These are phyloP conservation scores for Epizoanthus illoricatus DNA, from an alignment of 92 coral and sea anemone genomes.

Conservation along the genomic window DNA sequence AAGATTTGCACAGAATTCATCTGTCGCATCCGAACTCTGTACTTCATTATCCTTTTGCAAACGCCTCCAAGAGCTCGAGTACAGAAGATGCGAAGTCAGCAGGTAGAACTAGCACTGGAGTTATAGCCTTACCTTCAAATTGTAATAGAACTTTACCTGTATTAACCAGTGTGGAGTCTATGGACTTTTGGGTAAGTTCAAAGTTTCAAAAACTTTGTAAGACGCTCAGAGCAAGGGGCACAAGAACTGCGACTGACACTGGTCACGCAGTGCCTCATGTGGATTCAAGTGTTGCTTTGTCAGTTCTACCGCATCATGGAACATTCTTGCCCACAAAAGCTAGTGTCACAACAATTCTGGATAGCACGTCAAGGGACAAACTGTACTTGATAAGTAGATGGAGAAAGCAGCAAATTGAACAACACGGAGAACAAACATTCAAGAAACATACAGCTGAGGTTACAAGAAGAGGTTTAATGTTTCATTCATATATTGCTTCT, in stretches of 20 bases:
- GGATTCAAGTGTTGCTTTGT: neutral
- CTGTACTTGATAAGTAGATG: conserved; percentile 75
- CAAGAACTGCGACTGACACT: conserved; percentile 49
- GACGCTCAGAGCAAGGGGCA: conserved; percentile 59
- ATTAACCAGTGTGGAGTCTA: conserved; percentile 55
- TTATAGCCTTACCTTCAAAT: conserved; percentile 6
- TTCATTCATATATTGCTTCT: conserved; percentile 75
- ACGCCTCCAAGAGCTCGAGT: conserved; percentile 8
- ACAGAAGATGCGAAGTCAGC: neutral
- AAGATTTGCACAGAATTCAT: conserved; percentile 58
- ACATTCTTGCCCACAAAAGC: conserved; percentile 47
- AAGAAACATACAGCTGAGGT: conserved; percentile 59
- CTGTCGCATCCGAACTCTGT: conserved; percentile 66
- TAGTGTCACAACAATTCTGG: conserved; percentile 77
- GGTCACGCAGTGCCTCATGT: conserved; percentile 13
- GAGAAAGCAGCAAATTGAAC: conserved; percentile 83
- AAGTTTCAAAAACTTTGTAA: conserved; percentile 45
- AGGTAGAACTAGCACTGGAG: neutral
- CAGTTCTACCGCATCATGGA: conserved; percentile 13
- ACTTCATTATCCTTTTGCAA: conserved; percentile 78
- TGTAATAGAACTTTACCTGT: conserved; percentile 52
- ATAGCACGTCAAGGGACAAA: conserved; percentile 60
- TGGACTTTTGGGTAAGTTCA: conserved; percentile 64
- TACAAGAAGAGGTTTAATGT: conserved; percentile 63
- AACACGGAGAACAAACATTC: conserved; percentile 80